Evolutionary conservation across 2,888 invertebrate genomes (phyloP).

Genomic region (Allacma fusca): DNA sequence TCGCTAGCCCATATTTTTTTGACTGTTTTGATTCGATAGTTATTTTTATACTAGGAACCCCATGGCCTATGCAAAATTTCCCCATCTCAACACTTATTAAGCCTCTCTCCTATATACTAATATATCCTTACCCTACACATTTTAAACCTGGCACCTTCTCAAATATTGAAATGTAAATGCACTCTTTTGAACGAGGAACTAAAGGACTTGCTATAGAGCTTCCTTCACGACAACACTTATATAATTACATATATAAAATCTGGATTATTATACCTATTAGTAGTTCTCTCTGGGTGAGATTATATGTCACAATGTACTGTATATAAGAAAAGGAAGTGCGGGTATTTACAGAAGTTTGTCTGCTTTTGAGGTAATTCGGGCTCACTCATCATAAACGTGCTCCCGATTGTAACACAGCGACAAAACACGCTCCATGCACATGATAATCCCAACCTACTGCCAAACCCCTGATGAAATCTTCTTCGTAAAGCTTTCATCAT

Average conservation of each 20-base stretch:
- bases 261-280: background rate
- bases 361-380: constrained; percentile 11
- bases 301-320: no score
- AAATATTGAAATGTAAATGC: constrained; percentile 12
- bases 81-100: no score
- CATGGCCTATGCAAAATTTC: no score
- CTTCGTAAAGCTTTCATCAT: background rate
- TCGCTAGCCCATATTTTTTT: no score
- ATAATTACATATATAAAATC: no score
- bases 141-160: background rate
- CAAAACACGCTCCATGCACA: constrained; percentile 10
- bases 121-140: no score
- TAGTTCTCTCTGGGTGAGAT: background rate
- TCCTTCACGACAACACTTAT: background rate
- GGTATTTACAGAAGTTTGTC: background rate
- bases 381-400: constrained; percentile 3
- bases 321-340: background rate
- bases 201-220: background rate
- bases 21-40: no score
- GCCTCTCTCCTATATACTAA: no score
- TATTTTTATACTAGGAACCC: no score
- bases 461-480: constrained; percentile 7
- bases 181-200: constrained; percentile 6
- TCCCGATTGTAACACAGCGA: background rate
- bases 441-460: background rate